phyloP scores from a whole-genome alignment of 2,797 vertebrate species.

The Chaunax sp. region DNA sequence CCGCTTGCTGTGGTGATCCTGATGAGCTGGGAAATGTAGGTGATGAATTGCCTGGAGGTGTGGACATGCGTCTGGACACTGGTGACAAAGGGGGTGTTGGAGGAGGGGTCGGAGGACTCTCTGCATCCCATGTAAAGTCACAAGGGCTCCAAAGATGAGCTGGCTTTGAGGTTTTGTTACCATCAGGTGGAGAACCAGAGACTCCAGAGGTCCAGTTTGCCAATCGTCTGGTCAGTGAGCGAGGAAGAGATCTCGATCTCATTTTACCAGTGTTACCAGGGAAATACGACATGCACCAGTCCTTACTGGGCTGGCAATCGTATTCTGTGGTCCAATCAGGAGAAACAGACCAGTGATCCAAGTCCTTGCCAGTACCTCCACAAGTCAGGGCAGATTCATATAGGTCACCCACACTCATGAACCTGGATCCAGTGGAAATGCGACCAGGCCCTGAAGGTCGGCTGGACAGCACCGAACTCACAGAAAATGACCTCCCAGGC shows the following conservation, averaged over 20 bases:
- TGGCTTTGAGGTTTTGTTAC: slow-evolving; percentile 29
- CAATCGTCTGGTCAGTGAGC: slow-evolving; percentile 67
- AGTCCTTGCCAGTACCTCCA: slow-evolving; percentile 27
- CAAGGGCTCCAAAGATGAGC: slow-evolving; percentile 45
- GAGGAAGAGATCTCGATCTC: slow-evolving; percentile 75
- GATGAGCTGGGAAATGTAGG: slow-evolving; percentile 45
- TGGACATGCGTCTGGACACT: slow-evolving; percentile 70
- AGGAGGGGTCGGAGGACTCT: slow-evolving; percentile 79
- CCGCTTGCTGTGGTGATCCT: slow-evolving; percentile 44
- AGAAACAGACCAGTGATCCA: slow-evolving; percentile 34
- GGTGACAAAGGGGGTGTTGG: slow-evolving; percentile 79
- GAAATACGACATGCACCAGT: slow-evolving; percentile 14
- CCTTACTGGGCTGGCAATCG: slow-evolving; percentile 1
- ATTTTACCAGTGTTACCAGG: slow-evolving; percentile 53
- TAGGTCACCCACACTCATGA: slow-evolving; percentile 78
- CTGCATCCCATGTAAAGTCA: slow-evolving; percentile 70
- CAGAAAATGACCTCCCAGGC: slow-evolving; percentile 79
- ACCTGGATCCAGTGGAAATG: slow-evolving; percentile 80
- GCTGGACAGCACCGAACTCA: slow-evolving; percentile 79
- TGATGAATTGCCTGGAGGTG: slow-evolving; percentile 70
- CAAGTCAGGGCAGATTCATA: slow-evolving; percentile 52
- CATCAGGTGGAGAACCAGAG: slow-evolving; percentile 11
- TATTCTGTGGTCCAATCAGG: slow-evolving; percentile 36
- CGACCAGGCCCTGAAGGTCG: slow-evolving; percentile 81
- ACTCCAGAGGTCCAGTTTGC: slow-evolving; percentile 62